Conservation (phyloP, 2,113 vertebrate genomes). For the Sphyrna mokarran region DNA sequence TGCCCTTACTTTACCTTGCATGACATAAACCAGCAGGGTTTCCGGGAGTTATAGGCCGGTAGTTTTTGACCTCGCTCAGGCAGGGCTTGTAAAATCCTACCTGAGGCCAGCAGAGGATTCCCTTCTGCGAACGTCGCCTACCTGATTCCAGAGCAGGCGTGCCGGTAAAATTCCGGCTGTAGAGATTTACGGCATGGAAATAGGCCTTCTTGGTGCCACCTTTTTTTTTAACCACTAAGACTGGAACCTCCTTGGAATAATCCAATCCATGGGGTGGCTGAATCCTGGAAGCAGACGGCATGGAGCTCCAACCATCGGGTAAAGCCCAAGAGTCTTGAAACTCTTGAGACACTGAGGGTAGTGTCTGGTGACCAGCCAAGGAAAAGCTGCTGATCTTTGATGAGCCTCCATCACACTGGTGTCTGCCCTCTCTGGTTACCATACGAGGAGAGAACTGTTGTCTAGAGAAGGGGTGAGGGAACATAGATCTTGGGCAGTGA, state of each 20-base stretch:
- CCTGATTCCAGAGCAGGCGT: too few relatives aligned
- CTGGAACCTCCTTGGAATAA: neutral
- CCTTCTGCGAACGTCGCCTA: too few relatives aligned
- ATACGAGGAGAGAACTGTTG: neutral
- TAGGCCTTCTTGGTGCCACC: too few relatives aligned
- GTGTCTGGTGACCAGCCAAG: neutral
- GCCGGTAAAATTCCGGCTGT: too few relatives aligned
- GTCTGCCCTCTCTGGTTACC: neutral
- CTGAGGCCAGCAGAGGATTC: too few relatives aligned
- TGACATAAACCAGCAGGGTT: neutral
- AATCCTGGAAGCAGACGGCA: neutral
- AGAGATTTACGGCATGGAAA: too few relatives aligned
- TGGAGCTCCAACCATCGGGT: neutral
- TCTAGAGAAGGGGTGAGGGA: neutral
- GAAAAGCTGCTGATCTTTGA: neutral
- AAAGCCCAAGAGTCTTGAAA: neutral
- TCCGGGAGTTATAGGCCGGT: neutral
- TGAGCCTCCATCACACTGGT: neutral
- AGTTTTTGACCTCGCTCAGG: too few relatives aligned
- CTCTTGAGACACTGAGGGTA: neutral
- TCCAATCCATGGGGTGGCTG: neutral
- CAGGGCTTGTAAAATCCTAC: too few relatives aligned
- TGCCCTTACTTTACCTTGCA: neutral
- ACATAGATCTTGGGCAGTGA: neutral
- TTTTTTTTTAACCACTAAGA: too few relatives aligned